Evolutionary conservation across 2,797 vertebrate species (phyloP).

Genomic region (Parotocinclus haroldoi): DNA sequence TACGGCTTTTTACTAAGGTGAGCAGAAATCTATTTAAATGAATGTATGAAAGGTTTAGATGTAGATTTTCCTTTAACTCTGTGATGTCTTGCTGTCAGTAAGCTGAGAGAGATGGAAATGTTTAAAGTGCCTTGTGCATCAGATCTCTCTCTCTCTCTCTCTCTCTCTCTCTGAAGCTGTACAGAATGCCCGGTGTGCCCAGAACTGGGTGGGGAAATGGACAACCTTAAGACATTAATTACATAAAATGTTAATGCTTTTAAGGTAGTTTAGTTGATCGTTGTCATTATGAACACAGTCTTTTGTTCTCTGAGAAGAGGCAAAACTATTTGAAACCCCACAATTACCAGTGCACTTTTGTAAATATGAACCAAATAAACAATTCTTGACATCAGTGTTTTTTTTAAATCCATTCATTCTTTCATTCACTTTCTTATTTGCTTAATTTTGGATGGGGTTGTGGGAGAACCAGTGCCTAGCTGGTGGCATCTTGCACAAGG

Average conservation of each 20-base stretch:
- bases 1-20: constrained; percentile 68
- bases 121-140: constrained; percentile 78
- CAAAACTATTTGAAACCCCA: constrained; percentile 70
- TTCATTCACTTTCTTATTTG: no score
- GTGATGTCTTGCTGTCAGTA: constrained; percentile 60
- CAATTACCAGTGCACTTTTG: constrained; percentile 67
- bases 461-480: no score
- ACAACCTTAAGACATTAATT: constrained; percentile 57
- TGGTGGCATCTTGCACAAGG: no score
- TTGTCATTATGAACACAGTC: constrained; percentile 47
- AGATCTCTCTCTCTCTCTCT: constrained; percentile 53
- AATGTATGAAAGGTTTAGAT: constrained; percentile 67
- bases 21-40: constrained; percentile 68
- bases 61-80: constrained; percentile 56
- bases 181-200: constrained; percentile 62
- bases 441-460: no score
- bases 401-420: no score
- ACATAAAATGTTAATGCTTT: constrained; percentile 74
- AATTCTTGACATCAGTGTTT: constrained; percentile 48
- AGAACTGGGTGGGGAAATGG: constrained; percentile 40
- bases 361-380: constrained; percentile 55
- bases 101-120: constrained; percentile 61
- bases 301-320: constrained; percentile 42
- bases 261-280: constrained; percentile 61
- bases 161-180: constrained; percentile 66